phyloP scores from a whole-genome alignment of 2,797 vertebrate genomes.

The Acestrorhynchus altus region DNA sequence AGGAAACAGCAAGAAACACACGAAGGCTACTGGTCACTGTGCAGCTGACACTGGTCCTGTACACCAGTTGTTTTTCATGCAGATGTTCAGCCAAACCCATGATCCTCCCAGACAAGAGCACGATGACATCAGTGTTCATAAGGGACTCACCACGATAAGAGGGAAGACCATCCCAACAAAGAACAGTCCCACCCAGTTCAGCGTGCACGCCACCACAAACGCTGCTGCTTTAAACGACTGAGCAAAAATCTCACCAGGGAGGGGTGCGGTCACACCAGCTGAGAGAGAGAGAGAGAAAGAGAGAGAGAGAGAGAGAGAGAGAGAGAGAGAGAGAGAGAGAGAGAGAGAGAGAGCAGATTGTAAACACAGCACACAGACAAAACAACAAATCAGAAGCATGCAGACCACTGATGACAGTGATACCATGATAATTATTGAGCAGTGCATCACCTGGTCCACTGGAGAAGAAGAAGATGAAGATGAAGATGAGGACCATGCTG shows the following conservation, averaged over 20 bases:
- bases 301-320: not conserved
- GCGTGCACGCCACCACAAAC: slow-evolving; percentile 68
- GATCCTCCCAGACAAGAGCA: no score
- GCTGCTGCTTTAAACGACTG: slow-evolving; percentile 79
- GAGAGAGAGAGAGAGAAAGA: not conserved
- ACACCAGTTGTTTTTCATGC: no score
- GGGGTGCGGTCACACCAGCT: slow-evolving; percentile 66
- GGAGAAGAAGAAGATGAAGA: slow-evolving; percentile 69
- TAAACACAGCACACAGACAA: not conserved
- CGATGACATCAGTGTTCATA: not conserved
- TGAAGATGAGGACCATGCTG: slow-evolving; percentile 74
- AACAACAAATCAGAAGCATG: no score
- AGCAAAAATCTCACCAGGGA: slow-evolving; percentile 80
- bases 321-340: not conserved
- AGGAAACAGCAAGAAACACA: no score
- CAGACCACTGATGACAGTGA: not conserved
- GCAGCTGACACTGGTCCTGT: no score
- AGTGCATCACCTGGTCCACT: slow-evolving; percentile 69
- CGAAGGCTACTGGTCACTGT: no score
- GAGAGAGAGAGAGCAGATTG: not conserved
- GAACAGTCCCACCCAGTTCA: slow-evolving; percentile 80
- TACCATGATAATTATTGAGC: not conserved
- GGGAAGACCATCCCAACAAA: slow-evolving; percentile 82
- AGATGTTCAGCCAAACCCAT: no score
- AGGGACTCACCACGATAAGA: slow-evolving; percentile 79